Evolutionary conservation across 2,113 vertebrate species (phyloP).

Genomic region (Xenus cinereus): DNA sequence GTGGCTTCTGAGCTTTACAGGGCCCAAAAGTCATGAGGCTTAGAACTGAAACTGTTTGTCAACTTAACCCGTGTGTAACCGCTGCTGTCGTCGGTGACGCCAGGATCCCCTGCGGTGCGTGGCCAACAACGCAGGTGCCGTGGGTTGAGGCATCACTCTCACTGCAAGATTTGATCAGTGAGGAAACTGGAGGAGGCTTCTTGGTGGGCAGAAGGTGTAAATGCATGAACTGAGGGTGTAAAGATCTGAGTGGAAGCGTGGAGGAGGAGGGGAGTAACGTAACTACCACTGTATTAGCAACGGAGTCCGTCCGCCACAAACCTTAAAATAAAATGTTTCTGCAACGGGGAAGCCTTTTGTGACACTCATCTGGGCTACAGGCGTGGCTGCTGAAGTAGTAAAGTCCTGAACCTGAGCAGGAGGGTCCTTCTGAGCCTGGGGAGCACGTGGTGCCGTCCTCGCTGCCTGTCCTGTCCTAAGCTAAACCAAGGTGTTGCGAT

Average conservation of each 20-base stretch:
- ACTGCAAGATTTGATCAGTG: fast-evolving
- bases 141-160: neutral
- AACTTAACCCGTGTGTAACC: neutral
- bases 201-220: neutral
- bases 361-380: fast-evolving
- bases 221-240: neutral
- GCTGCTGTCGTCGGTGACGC: neutral
- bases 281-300: neutral
- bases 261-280: no score
- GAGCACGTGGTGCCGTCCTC: fast-evolving
- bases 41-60: neutral
- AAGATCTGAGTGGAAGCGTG: neutral
- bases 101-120: neutral
- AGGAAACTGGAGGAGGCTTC: neutral
- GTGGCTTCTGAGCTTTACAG: neutral
- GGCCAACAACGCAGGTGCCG: fast-evolving
- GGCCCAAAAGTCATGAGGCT: neutral
- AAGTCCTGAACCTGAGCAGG: neutral
- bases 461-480: neutral
- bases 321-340: neutral
- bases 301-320: fast-evolving
- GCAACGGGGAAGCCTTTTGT: neutral
- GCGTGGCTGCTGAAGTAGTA: neutral
- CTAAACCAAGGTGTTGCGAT: fast-evolving
- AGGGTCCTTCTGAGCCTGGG: neutral